These are phyloP conservation scores for Calycopis cecrops DNA, from an alignment of 1,140 invertebrate genomes.

Conservation along the genomic window DNA sequence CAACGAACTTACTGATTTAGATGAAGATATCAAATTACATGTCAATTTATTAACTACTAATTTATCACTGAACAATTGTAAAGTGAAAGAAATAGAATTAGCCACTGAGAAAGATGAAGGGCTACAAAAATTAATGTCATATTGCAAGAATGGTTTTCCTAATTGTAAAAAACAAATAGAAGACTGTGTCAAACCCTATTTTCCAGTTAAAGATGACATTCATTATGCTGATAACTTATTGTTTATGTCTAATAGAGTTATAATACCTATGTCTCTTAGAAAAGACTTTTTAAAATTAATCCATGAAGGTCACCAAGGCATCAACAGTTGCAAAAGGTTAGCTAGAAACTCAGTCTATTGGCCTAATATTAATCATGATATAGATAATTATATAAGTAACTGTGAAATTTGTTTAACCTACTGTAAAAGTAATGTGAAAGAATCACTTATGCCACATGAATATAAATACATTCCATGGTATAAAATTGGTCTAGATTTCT, in stretches of 20 bases:
- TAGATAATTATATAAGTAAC: background rate
- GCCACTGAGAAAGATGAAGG: background rate
- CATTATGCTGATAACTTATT: background rate
- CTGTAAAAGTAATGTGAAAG: background rate
- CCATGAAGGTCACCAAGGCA: background rate
- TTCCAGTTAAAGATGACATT: background rate
- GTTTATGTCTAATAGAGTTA: background rate
- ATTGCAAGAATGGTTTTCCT: background rate
- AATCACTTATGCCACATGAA: background rate
- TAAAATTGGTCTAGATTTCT: background rate
- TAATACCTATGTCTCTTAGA: background rate
- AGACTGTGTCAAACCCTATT: background rate
- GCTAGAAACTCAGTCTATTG: background rate
- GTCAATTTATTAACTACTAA: background rate
- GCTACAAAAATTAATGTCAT: background rate
- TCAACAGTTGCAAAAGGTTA: background rate
- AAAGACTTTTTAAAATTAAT: background rate
- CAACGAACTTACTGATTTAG: too few species aligned
- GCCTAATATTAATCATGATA: conserved; percentile 1
- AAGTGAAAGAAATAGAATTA: background rate
- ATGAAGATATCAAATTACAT: too few species aligned
- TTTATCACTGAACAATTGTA: background rate
- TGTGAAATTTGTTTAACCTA: background rate
- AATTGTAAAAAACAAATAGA: background rate
- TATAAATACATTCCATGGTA: background rate